Evolutionary conservation across 2,113 vertebrate species (phyloP), one percentile per base, ranked within the genome.

Genomic region (Nothoprocta perdicaria): DNA sequence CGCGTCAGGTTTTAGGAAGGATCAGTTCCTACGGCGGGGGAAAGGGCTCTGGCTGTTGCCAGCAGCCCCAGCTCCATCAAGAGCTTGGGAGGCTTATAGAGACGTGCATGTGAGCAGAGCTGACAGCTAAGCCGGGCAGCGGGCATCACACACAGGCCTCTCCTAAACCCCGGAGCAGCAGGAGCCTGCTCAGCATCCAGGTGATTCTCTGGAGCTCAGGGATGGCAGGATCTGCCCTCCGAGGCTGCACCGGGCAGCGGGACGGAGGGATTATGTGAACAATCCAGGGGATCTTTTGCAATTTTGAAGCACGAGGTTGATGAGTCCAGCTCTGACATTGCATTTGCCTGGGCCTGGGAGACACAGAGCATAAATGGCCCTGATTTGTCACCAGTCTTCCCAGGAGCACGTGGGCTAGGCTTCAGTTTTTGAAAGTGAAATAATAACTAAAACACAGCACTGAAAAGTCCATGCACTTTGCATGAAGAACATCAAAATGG

Each of bases 1-100:
- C 62, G 3, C 96, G 94, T 91, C 80, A 84, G 92, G 92, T 92
- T 96, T 95, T 94, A 96, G 87, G 81, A 89, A 31, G 89, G 87
- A 96, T 94, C 82, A 94, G 91, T 38, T 76, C 87, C 86, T 80
- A 72, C 48, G 71, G 94, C 62, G 60, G 5, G 1, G 79, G 73
- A 92, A 85, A 85, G 72, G 43, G 79, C 79, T 93, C 79, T 65
- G 46, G 14, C 65, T 71, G 78, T n/a, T 88, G 91, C 76, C 0
- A 0, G 82, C 84, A 93, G 81, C 40, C 50, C 46, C 89, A 76
- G 82, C 84, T 90, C 78, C 86, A 22, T 60, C 60, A 82, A 0
- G 0, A n/a, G 31, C 66, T 71, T 38, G 89, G 57, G 33, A 52
- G 57, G 84, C 84, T 94, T 46, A 85, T 2, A 23, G 76, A 38